These are phyloP conservation scores for Coregonus clupeaformis DNA, from an alignment of 2,113 vertebrate species.

Conservation along the genomic window DNA sequence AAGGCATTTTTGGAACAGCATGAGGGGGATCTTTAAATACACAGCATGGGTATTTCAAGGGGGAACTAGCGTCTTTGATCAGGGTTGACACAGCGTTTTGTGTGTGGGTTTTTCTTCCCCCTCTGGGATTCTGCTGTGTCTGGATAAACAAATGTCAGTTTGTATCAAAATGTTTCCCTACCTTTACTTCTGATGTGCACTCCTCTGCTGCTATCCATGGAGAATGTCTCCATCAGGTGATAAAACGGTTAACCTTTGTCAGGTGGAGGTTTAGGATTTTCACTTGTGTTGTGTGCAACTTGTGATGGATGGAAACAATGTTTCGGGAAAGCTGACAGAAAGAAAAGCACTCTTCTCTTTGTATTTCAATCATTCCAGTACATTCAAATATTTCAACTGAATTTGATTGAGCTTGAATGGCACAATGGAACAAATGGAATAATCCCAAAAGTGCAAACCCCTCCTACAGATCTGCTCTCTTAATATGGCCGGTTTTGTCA, in stretches of 20 bases:
- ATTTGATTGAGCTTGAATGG: too few species aligned
- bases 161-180: background rate
- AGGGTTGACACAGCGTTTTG: slow-evolving; percentile 16
- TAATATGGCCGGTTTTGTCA: too few species aligned
- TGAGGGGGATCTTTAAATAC: slow-evolving; percentile 10
- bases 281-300: background rate
- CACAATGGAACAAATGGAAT: too few species aligned
- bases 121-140: background rate
- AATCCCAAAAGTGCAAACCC: too few species aligned
- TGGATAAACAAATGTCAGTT: background rate
- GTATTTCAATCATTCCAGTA: too few species aligned
- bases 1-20: slow-evolving; percentile 17
- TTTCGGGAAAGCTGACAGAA: too few species aligned
- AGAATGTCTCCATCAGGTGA: background rate
- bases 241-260: background rate
- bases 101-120: background rate
- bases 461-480: too few species aligned
- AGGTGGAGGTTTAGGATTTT: background rate
- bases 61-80: slow-evolving; percentile 13
- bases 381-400: too few species aligned
- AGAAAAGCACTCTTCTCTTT: too few species aligned
- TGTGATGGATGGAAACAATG: too few species aligned
- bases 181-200: background rate
- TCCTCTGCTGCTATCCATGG: background rate
- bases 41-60: slow-evolving; percentile 9